A percentile compares a stretch with the other conserved stretches of the same genome.
Evolutionary conservation across 2,888 invertebrate genomes (phyloP).

Genomic region (Acrobasis consociella): DNA sequence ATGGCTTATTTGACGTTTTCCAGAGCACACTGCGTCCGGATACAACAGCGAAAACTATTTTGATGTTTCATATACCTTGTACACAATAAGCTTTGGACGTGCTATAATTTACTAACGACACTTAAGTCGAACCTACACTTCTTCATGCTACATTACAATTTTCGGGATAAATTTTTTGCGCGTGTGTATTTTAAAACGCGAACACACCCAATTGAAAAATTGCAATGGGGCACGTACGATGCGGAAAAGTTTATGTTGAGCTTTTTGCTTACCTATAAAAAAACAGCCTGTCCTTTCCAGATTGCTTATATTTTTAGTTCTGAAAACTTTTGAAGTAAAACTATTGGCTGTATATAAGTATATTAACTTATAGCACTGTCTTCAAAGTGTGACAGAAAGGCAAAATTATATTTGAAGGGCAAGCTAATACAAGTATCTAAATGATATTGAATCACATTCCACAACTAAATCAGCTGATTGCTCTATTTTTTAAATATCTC

Average conservation of each 20-base stretch:
- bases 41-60: conserved; percentile 48
- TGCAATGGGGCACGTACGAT: no score
- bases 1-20: conserved; percentile 52
- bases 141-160: no score
- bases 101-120: conserved; percentile 38
- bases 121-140: not conserved
- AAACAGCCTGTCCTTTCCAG: no score
- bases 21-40: conserved; percentile 69
- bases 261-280: no score
- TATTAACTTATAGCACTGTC: conserved; percentile 1
- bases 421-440: no score
- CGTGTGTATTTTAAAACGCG: no score
- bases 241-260: no score
- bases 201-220: no score
- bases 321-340: not conserved
- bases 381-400: not conserved
- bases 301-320: not conserved
- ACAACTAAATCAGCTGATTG: no score
- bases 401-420: no score
- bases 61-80: conserved; percentile 55
- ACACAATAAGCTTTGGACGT: conserved; percentile 51
- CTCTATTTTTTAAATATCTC: not conserved
- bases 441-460: no score
- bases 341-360: not conserved
- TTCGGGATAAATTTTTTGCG: no score